Conservation (phyloP, 1,140 invertebrate species). For the Drosophila aff. region DNA sequence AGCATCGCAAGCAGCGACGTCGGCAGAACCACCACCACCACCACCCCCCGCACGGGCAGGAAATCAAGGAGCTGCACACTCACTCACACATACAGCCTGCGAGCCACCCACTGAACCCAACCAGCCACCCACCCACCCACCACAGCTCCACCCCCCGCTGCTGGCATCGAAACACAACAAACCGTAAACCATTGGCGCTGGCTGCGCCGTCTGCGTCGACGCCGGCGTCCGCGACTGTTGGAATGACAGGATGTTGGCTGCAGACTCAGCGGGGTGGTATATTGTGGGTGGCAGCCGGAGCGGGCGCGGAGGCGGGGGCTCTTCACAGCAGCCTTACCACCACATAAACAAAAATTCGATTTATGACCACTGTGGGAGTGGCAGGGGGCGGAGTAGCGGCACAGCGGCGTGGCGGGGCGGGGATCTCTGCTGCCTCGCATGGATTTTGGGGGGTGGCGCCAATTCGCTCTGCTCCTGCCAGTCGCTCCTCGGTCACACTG, state of each 20-base stretch:
- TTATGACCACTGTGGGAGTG: conserved; percentile 79
- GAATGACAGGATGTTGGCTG: conserved; percentile 59
- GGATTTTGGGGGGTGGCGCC: conserved; percentile 47
- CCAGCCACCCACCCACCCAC: not conserved
- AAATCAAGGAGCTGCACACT: conserved; percentile 27
- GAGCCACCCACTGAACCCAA: conserved; percentile 2
- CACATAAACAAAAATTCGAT: conserved; percentile 84
- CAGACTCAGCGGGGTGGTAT: conserved; percentile 17
- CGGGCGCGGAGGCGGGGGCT: not conserved
- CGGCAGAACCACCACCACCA: conserved; percentile 68
- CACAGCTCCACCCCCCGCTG: conserved; percentile 11
- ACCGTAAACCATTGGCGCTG: conserved; percentile 79
- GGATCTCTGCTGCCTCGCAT: conserved; percentile 23
- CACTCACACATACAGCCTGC: conserved; percentile 4
- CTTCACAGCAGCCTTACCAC: conserved; percentile 71
- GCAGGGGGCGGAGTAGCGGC: not conserved
- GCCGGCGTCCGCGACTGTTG: conserved; percentile 52
- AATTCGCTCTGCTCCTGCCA: conserved; percentile 43
- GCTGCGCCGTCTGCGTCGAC: conserved; percentile 14
- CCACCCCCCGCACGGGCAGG: conserved; percentile 54
- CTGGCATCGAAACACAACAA: conserved; percentile 77
- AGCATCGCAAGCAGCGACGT: conserved; percentile 21
- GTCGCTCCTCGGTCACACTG: conserved; percentile 12
- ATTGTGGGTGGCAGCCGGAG: conserved; percentile 16
- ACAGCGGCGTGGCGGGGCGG: not conserved